Evolutionary conservation across 2,797 vertebrate genomes (phyloP), one percentile per base, ranked within the genome.

Genomic region (Enteromius afrohamiltoni): DNA sequence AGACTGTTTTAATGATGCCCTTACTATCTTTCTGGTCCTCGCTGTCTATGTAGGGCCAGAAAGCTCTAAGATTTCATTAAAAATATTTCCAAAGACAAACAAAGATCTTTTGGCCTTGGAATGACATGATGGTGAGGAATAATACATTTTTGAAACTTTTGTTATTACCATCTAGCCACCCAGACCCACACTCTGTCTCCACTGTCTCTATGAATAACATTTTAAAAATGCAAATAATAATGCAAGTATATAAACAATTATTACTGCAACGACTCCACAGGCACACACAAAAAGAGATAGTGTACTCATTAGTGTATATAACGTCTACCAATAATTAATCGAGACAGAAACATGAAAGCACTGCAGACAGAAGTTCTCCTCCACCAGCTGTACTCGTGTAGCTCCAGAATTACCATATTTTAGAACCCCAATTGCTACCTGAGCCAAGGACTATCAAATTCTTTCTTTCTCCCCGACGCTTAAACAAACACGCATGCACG

Each of bases 241-340:
- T 60, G 74, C n/a, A 60, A 58, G 14, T 42, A 42, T n/a, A 60
- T 4, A 3, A 60, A 65, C 76, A 64, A 64, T 78, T 64, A 78
- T 64, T 78, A 78, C 58, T 65, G 58, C 76, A 31, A 78, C 3
- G 45, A 77, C 37, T 77, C 58, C 23, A 62, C 58, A 64, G 23
- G 58, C 62, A 49, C 5, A 17, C 3, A 0, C 65, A 51, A 37
- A 64, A n/a, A 49, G 13, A 31, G 4, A 49, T 49, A 64, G 45
- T 76, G 70, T 37, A 51, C 77, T 79, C 60, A 79, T 79, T 79
- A 79, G 77, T 68, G 62, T 53, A 67, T 21, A 53, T 65, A 64
- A 65, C 31, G n/a, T 40, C 45, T 40, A 62, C 70, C 45, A 65
- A 60, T 81, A 34, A 49, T 81, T 31, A 74, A 65, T 82, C 5